Evolutionary conservation across 1,140 invertebrate species (phyloP), one percentile per base, ranked within the genome.

Genomic region (Drosophila rufa): DNA sequence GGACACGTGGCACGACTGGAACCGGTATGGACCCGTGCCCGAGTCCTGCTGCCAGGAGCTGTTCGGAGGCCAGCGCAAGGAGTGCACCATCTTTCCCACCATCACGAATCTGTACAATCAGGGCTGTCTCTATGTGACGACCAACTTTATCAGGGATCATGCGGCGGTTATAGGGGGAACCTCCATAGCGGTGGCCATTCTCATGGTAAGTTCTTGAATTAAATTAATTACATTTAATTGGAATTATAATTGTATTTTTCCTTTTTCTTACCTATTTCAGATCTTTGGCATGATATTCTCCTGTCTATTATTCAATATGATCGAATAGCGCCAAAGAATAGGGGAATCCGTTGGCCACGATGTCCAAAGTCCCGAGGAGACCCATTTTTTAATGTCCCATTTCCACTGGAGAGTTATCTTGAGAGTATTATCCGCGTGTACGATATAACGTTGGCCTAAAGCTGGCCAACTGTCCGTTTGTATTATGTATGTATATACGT

Each of bases 151-250:
- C 76, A 94, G 96, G 66, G 95, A 95, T 70, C 96, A 98, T 90
- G 97, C 97, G 2, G 95, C 95, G 2, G 94, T 97, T 42, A 95
- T 98, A 60, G 97, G 97, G 46, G 95, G 95, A 17, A 95, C 96
- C n/a, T 97, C 96, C 7, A 95, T 98, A 55, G 94, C 95, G 22
- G 96, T 98, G 48, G 96, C 97, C 7, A 94, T 95, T 75, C 92
- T 98, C n/a, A 96, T 98, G 96, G 92, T 85, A 67, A 65, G 50
- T 48, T 0, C 33, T 25, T 25, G 22, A 25, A 25, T 4, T 25
- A 25, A 25, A 25, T 25, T 25, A 25, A 25, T 25, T 25, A 25
- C 3, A 25, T 4, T 25, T 25, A 25, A 25, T 25, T 25, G 22
- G 22, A 25, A 25, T 25, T 25, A 25, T 25, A 25, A 25, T 25